A percentile compares a stretch with the other conserved stretches of the same genome.
Evolutionary conservation across 2,888 invertebrate genomes (phyloP).

Genomic region (Caenorhabditis plicata): DNA sequence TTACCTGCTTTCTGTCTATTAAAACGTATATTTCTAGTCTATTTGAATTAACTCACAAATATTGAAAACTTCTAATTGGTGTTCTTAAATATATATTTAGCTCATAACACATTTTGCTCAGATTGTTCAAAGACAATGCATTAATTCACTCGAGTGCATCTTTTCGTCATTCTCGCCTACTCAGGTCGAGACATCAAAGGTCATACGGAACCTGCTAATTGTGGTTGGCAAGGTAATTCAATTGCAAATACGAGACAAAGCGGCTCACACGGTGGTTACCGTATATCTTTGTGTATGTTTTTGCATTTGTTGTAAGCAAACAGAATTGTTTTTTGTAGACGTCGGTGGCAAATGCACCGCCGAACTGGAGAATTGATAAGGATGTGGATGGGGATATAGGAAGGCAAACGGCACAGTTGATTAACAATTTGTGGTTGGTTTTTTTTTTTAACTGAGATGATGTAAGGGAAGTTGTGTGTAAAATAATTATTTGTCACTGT

Average conservation of each 20-base stretch:
- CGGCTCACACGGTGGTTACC: conserved; percentile 50
- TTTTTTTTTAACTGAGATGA: not conserved
- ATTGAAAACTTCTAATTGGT: not conserved
- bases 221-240: conserved; percentile 59
- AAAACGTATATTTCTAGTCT: too few species aligned
- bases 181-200: conserved; percentile 39
- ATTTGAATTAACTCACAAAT: too few species aligned
- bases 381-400: conserved; percentile 50
- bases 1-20: too few species aligned
- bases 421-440: conserved; percentile 27
- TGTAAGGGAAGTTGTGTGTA: not conserved
- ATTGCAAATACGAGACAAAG: conserved; percentile 59
- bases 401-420: conserved; percentile 30
- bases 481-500: too few species aligned
- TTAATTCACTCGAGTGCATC: conserved; percentile 58
- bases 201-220: conserved; percentile 58
- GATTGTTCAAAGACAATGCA: conserved; percentile 58
- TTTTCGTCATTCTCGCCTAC: conserved; percentile 54
- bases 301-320: not conserved
- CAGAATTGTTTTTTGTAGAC: conserved; percentile 30
- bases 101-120: conserved; percentile 28
- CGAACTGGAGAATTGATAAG: conserved; percentile 54
- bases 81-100: too few species aligned
- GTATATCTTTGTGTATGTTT: conserved; percentile 42
- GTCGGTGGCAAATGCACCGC: conserved; percentile 48